Base-by-base conservation (phyloP, 2,113 vertebrate species). In the Semicossyphus pulcher region DNA sequence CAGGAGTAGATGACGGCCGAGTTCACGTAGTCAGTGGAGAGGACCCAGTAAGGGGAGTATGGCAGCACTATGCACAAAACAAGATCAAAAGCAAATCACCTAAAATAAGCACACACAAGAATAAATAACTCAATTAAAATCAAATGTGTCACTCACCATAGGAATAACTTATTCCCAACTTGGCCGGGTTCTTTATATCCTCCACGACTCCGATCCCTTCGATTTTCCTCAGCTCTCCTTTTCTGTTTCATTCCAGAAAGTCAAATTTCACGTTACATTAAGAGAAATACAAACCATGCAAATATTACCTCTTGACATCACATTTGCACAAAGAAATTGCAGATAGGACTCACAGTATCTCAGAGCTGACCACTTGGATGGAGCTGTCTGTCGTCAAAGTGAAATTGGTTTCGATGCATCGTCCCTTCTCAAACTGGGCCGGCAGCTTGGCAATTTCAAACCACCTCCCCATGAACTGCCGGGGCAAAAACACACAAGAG, bases 1-100 rank as follows among this genome's bases (percentile, higher is more conserved):
- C 97, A 98, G 80, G 97, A 97, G 72, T 98, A 98, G 14, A 97
- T 93, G 23, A 97, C 86, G 0, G 95, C 95, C 0, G 90, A 92
- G 87, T 93, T 95, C 51, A 94, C 93, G 0, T 98, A 98, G 91
- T 98, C 96, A 0, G 97, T 98, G 81, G 94, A 93, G 83, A 98
- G 66, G 62, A 98, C 93, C 96, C 96, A 97, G 90, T 98, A 97
- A 0, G 96, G 96, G 16, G 95, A 79, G 9, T 94, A 94, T 0
- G 96, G 96, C 84, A 96, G 93, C 70, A 95, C 96, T 98, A 88
- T 56, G 37, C 32, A 65, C 10, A 48, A 31, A 5, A 26, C 49
- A 10, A 42, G n/a, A 45, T 25, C 15, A 3, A n/a, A 25, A 7
- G 12, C 25, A 41, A 5, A 18, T 18, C 11, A 20, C 10, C n/a